Evolutionary conservation across 1,140 invertebrate genomes (phyloP), one percentile per base, ranked within the genome.

Genomic region (Aphelinus atriplicis): DNA sequence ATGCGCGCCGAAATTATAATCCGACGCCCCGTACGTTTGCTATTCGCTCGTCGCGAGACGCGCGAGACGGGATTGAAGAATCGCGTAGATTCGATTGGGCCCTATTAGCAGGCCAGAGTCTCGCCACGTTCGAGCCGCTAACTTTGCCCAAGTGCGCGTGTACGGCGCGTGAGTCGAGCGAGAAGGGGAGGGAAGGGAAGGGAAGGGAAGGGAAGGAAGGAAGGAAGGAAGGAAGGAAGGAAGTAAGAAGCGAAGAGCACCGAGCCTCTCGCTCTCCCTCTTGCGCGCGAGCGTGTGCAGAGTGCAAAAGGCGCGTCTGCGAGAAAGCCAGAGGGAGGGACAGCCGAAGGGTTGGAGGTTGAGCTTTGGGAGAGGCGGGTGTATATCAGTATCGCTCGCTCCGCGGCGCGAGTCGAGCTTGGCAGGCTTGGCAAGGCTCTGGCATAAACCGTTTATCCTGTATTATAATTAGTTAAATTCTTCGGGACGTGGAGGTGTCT

Each of bases 391-490:
- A 85, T 86, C 83, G 82, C 79, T 81, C 80, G 79, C 58, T 26
- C 26, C 26, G 51, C 4, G 57, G 57, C 57, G 57, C 7, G 7
- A 7, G 57, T 4, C 57, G 26, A 7, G 7, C 57, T 60, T 26
- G 57, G 4, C 51, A 53, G 26, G 26, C 26, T 26, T 84, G 86
- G 82, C 83, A 81, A 84, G 83, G 81, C 84, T 85, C 67, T 55
- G 84, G 84, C 84, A 85, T 85, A 85, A 86, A 86, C 84, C 83
- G 84, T 87, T 88, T 87, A 88, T 87, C 86, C 84, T 84, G 84
- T 87, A 87, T 87, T 87, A 87, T 87, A 88, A 88, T 87, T 88
- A 87, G 86, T 87, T 88, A 87, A 87, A 88, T 87, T 88, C 86
- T 88, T 87, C 85, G 84, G 80, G 84, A 87, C 85, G 83, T 83